phyloP scores from a whole-genome alignment of 2,888 invertebrate genomes.

The Subacronicta megacephala region DNA sequence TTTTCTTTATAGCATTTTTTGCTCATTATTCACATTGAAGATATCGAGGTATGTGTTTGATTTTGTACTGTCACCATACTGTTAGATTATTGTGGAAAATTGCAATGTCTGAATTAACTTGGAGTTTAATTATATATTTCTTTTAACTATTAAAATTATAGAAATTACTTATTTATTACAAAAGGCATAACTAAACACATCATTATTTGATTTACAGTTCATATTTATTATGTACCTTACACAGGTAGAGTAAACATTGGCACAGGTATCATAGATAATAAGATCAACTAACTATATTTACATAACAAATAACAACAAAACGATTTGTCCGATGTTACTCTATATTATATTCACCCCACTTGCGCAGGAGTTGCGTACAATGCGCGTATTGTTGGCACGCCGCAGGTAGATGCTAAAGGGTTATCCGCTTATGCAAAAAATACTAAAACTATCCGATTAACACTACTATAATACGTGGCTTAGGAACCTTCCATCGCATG shows the following conservation, averaged over 20 bases:
- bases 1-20: conserved; percentile 83
- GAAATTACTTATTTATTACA: neutral
- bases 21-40: conserved; percentile 79
- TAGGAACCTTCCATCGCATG: conserved; percentile 69
- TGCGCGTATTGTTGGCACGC: conserved; percentile 69
- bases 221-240: neutral
- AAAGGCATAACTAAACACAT: neutral
- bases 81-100: conserved; percentile 11
- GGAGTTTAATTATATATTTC: too few relatives aligned
- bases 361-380: conserved; percentile 76
- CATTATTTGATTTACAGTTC: neutral
- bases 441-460: conserved; percentile 85
- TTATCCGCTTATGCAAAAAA: conserved; percentile 90
- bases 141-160: too few relatives aligned
- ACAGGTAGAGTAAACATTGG: conserved; percentile 17
- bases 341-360: conserved; percentile 69
- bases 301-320: conserved; percentile 59
- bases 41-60: conserved; percentile 72
- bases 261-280: conserved; percentile 46
- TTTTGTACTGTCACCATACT: conserved; percentile 66
- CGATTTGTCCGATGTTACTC: conserved; percentile 56
- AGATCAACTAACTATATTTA: conserved; percentile 45
- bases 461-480: conserved; percentile 79
- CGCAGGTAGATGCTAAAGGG: conserved; percentile 85
- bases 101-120: neutral